These are phyloP conservation scores for Thaumetopoea pityocampa DNA, from an alignment of 1,140 invertebrate genomes.

Conservation along the genomic window DNA sequence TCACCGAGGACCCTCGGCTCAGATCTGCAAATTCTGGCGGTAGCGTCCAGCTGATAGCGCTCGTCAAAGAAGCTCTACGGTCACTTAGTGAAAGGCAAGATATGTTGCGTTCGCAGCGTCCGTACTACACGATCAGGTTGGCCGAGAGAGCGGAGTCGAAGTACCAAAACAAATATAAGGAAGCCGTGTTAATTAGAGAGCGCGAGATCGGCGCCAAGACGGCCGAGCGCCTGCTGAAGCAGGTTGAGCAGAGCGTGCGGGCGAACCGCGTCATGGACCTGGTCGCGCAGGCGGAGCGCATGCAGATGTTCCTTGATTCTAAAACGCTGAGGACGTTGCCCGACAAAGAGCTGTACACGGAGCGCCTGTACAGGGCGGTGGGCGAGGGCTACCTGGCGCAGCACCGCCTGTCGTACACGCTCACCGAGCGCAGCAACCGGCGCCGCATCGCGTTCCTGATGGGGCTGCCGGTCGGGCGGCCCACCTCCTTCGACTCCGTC, in stretches of 20 bases:
- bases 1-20: slow-evolving; percentile 60
- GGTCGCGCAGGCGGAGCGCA: slow-evolving; percentile 55
- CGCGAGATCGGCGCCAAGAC: slow-evolving; percentile 61
- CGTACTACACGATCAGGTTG: slow-evolving; percentile 76
- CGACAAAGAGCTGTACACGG: slow-evolving; percentile 58
- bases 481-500: slow-evolving; percentile 62
- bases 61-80: slow-evolving; percentile 64
- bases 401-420: slow-evolving; percentile 58
- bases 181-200: slow-evolving; percentile 57
- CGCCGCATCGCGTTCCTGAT: slow-evolving; percentile 63
- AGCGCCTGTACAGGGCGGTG: slow-evolving; percentile 57
- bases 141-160: slow-evolving; percentile 70
- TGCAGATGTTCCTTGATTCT: slow-evolving; percentile 56
- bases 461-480: slow-evolving; percentile 54
- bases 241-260: slow-evolving; percentile 63
- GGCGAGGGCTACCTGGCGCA: slow-evolving; percentile 58
- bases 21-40: slow-evolving; percentile 69
- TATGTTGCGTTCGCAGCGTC: slow-evolving; percentile 70
- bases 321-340: slow-evolving; percentile 58
- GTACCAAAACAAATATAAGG: slow-evolving; percentile 62
- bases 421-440: slow-evolving; percentile 60
- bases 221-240: slow-evolving; percentile 61
- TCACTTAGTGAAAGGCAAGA: slow-evolving; percentile 71
- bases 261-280: slow-evolving; percentile 58
- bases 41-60: slow-evolving; percentile 50